Conservation (phyloP, 30 jellyfish, hydroid and myxozoan species). For the Turritopsis dohrnii region DNA sequence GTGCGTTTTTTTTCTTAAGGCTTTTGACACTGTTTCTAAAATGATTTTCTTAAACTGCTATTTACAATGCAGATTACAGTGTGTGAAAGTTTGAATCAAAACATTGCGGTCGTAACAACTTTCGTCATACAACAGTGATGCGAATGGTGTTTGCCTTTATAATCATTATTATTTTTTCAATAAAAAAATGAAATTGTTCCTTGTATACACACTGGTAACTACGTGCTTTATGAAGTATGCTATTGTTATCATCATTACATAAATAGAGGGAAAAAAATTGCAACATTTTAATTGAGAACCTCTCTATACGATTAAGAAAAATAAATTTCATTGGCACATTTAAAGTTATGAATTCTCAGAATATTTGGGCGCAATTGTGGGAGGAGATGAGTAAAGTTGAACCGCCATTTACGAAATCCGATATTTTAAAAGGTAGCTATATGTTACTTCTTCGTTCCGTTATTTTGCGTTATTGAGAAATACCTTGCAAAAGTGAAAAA, state of each 20-base stretch:
- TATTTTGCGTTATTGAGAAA: not conserved
- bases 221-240: not conserved
- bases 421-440: not conserved
- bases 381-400: conserved; percentile 8
- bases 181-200: not conserved
- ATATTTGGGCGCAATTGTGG: not conserved
- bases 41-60: not conserved
- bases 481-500: not conserved
- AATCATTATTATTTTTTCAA: no score
- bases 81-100: not conserved
- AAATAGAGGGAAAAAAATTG: not conserved
- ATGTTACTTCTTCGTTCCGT: not conserved
- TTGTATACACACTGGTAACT: not conserved
- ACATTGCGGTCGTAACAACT: not conserved
- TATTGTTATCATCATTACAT: not conserved
- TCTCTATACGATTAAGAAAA: not conserved
- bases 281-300: not conserved
- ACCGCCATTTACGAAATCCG: not conserved
- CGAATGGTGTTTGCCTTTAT: not conserved
- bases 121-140: not conserved
- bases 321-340: no score
- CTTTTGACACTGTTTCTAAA: not conserved
- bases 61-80: not conserved
- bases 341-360: not conserved
- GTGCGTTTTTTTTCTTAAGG: not conserved